Evolutionary conservation across 2,113 vertebrate species (phyloP).

Genomic region (Seriola rivoliana): DNA sequence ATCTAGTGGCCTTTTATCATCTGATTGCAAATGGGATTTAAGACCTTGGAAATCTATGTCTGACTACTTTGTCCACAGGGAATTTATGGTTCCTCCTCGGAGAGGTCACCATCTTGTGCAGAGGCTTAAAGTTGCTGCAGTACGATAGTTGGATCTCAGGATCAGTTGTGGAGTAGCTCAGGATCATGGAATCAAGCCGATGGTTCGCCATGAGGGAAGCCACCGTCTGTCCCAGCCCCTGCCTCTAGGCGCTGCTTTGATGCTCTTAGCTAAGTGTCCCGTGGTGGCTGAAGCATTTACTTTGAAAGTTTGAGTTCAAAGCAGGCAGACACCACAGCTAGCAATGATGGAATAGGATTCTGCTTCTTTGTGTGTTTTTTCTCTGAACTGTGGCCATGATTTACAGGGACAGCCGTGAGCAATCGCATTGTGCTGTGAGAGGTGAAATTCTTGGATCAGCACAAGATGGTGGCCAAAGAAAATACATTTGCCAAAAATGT

Average conservation of each 20-base stretch:
- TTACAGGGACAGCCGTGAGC: slow-evolving; percentile 36
- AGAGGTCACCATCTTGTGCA: slow-evolving; percentile 32
- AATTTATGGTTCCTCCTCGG: slow-evolving; percentile 27
- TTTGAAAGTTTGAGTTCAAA: slow-evolving; percentile 74
- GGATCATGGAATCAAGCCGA: slow-evolving; percentile 58
- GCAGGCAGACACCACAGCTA: slow-evolving; percentile 50
- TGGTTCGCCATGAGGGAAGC: slow-evolving; percentile 39
- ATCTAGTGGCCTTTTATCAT: slow-evolving; percentile 21
- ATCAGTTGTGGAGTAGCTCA: slow-evolving; percentile 40
- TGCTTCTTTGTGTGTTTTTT: slow-evolving; percentile 48
- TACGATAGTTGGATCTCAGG: slow-evolving; percentile 45
- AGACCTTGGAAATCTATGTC: slow-evolving; percentile 15
- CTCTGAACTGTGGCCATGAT: slow-evolving; percentile 55
- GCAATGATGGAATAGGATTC: slow-evolving; percentile 64
- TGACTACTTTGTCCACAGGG: slow-evolving; percentile 20
- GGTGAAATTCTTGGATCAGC: slow-evolving; percentile 44
- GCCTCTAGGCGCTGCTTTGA: slow-evolving; percentile 69
- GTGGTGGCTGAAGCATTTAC: slow-evolving; percentile 59
- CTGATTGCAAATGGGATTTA: slow-evolving; percentile 12
- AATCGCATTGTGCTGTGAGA: slow-evolving; percentile 12
- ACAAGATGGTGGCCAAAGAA: slow-evolving; percentile 49
- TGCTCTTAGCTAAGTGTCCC: slow-evolving; percentile 70
- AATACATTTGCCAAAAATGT: slow-evolving; percentile 38
- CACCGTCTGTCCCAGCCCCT: slow-evolving; percentile 49
- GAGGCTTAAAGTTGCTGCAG: slow-evolving; percentile 25